Percentiles rank a stretch among this genome's conserved stretches.
Evolutionary conservation across 2,113 vertebrate species (phyloP).

Genomic region (Cyprinodon tularosa): DNA sequence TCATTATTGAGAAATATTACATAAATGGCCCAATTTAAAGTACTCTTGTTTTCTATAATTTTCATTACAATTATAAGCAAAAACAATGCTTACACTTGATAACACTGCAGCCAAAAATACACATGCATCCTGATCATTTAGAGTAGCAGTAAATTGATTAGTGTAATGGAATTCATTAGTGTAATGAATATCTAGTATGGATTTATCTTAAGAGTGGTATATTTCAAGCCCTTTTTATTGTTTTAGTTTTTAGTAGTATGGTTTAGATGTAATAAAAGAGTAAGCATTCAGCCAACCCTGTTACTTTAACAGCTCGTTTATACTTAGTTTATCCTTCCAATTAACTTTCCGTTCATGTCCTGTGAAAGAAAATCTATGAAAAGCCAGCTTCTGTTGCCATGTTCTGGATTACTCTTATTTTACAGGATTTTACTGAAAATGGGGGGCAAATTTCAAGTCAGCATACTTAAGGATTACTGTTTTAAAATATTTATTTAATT

Average conservation of each 20-base stretch:
- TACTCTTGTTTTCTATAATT: background rate
- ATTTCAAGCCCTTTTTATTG: background rate
- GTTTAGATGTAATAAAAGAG: background rate
- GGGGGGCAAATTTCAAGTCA: background rate
- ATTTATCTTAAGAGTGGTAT: background rate
- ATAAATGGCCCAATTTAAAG: background rate
- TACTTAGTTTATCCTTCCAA: background rate
- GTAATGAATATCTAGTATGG: background rate
- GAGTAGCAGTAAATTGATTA: background rate
- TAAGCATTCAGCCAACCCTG: background rate
- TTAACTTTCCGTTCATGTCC: background rate
- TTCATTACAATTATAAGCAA: background rate
- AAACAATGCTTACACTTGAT: background rate
- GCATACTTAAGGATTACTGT: background rate
- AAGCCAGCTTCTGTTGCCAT: too few species aligned
- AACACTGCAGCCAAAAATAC: background rate
- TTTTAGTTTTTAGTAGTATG: background rate
- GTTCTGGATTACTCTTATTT: background rate
- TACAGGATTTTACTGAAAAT: background rate
- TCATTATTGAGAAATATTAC: background rate
- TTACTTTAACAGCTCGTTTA: background rate
- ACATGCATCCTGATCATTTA: background rate
- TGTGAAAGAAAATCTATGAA: background rate
- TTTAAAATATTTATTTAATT: background rate
- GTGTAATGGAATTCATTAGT: background rate